Evolutionary conservation across 1,140 invertebrate species (phyloP).

Genomic region (Ptiloglossa arizonensis): DNA sequence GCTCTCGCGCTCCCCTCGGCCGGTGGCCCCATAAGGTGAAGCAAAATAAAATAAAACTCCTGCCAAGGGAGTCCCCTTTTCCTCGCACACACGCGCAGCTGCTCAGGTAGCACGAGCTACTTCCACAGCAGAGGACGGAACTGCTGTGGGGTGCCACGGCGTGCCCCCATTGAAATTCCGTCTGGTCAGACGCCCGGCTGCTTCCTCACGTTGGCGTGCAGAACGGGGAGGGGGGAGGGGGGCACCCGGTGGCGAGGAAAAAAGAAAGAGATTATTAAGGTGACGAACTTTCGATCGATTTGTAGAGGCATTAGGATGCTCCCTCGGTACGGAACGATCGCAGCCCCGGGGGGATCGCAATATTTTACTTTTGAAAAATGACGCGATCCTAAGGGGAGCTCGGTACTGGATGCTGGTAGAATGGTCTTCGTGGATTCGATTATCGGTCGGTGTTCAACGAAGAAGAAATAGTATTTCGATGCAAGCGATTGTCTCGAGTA

Average conservation of each 20-base stretch:
- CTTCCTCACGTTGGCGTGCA: slow-evolving; percentile 47
- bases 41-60: slow-evolving; percentile 78
- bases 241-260: slow-evolving; percentile 3
- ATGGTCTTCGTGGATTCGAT: not conserved
- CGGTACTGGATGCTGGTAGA: not conserved
- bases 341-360: not conserved
- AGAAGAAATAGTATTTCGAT: too few species aligned
- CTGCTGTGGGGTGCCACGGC: slow-evolving; percentile 54
- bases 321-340: not conserved
- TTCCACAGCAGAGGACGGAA: slow-evolving; percentile 76
- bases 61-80: slow-evolving; percentile 68
- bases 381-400: not conserved
- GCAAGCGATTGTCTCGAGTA: too few species aligned
- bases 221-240: slow-evolving; percentile 42
- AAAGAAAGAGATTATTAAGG: slow-evolving; percentile 67
- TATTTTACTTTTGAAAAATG: slow-evolving; percentile 24
- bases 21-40: slow-evolving; percentile 74
- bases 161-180: slow-evolving; percentile 70
- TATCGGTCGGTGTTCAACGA: too few species aligned
- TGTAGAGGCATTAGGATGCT: slow-evolving; percentile 53
- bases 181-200: slow-evolving; percentile 72
- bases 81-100: slow-evolving; percentile 74
- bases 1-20: slow-evolving; percentile 34
- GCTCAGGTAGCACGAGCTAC: slow-evolving; percentile 81
- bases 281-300: slow-evolving; percentile 64